Conservation (phyloP, 2,113 vertebrate genomes). For the Calyptommatus sinebrachiatus region DNA sequence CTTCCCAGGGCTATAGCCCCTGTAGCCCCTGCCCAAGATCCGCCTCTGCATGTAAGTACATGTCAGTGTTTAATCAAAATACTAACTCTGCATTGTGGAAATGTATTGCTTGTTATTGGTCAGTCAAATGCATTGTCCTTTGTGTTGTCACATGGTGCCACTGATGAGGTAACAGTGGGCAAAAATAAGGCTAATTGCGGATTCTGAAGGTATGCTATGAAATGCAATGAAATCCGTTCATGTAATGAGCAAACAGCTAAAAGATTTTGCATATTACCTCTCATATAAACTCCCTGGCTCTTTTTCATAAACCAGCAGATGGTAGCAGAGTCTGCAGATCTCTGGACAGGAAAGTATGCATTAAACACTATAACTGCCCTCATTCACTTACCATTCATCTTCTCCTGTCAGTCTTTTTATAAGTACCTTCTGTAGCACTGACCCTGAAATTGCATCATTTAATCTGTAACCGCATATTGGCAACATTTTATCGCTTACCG, state of each 20-base stretch:
- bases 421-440: constrained; percentile 54
- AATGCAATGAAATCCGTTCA: constrained; percentile 41
- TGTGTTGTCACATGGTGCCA: constrained; percentile 12
- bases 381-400: constrained; percentile 49
- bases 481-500: constrained; percentile 48
- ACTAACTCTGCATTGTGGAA: neutral
- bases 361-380: constrained; percentile 13
- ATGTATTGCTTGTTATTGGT: neutral
- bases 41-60: no score
- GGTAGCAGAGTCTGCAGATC: constrained; percentile 67
- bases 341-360: constrained; percentile 26
- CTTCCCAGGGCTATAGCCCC: no score
- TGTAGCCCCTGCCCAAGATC: no score
- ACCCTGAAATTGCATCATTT: constrained; percentile 64
- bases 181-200: constrained; percentile 34
- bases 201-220: constrained; percentile 47
- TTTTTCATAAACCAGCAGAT: constrained; percentile 68
- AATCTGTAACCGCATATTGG: constrained; percentile 59
- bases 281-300: constrained; percentile 51
- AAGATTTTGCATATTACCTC: constrained; percentile 43
- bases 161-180: constrained; percentile 39
- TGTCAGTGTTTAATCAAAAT: neutral
- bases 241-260: constrained; percentile 47
- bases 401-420: constrained; percentile 41
- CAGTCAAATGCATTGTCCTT: neutral